phyloP scores from a whole-genome alignment of 2,888 invertebrate genomes.

The Scelioninae gen. 2 region DNA sequence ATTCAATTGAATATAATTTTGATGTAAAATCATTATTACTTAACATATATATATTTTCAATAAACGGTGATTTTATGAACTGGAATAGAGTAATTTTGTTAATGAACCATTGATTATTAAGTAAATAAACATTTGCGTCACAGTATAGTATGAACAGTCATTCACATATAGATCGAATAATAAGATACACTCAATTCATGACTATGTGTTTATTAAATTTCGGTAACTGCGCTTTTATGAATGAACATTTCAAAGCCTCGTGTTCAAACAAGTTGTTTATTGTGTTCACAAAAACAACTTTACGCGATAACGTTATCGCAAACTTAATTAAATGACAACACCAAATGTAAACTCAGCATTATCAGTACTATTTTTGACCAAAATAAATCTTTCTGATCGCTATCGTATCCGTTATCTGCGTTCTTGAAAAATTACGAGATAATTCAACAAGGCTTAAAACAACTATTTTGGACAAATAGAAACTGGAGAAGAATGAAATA shows the following conservation, averaged over 20 bases:
- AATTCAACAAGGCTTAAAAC: neutral
- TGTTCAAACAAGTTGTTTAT: slow-evolving; percentile 36
- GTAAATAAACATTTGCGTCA: neutral
- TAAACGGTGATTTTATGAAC: neutral
- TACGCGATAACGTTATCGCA: slow-evolving; percentile 39
- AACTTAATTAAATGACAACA: slow-evolving; percentile 28
- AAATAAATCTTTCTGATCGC: slow-evolving; percentile 26
- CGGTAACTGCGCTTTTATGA: slow-evolving; percentile 33
- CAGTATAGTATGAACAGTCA: neutral
- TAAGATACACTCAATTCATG: slow-evolving; percentile 20
- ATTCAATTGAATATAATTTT: too few relatives aligned
- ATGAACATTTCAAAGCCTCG: slow-evolving; percentile 29
- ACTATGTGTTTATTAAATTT: slow-evolving; percentile 26
- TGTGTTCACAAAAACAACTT: slow-evolving; percentile 45
- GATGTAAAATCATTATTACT: too few relatives aligned
- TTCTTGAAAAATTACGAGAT: neutral
- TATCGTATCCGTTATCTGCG: slow-evolving; percentile 13
- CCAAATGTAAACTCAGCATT: slow-evolving; percentile 6
- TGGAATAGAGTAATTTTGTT: neutral
- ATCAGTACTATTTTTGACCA: slow-evolving; percentile 26
- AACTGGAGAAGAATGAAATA: slow-evolving; percentile 1
- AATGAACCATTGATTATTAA: slow-evolving; percentile 16
- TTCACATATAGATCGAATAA: slow-evolving; percentile 21
- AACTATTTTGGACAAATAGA: slow-evolving; percentile 3
- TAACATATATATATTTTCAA: too few relatives aligned